These are phyloP conservation scores for Caenorhabditis angaria DNA, from an alignment of 2,888 invertebrate genomes.

Conservation along the genomic window DNA sequence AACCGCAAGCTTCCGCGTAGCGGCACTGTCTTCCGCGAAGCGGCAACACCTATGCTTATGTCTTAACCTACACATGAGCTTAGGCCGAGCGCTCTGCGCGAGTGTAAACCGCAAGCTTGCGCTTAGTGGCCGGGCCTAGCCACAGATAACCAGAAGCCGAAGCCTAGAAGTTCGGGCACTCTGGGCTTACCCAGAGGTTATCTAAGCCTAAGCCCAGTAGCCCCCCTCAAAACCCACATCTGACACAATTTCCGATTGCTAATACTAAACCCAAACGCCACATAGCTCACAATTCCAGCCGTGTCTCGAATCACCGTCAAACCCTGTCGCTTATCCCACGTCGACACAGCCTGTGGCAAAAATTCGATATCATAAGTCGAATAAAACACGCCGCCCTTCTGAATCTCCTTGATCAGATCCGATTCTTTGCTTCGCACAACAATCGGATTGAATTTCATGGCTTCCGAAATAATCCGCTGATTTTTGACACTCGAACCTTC, in stretches of 20 bases:
- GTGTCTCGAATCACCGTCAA: constrained; percentile 54
- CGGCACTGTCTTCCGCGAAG: too few species aligned
- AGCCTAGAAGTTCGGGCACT: too few species aligned
- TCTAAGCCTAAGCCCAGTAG: too few species aligned
- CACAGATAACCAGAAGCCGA: background rate
- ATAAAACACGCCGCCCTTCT: constrained; percentile 55
- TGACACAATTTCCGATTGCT: constrained; percentile 49
- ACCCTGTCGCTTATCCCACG: constrained; percentile 47
- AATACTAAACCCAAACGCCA: constrained; percentile 55
- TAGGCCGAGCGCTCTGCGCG: too few species aligned
- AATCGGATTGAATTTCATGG: constrained; percentile 46
- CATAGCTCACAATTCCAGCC: constrained; percentile 51
- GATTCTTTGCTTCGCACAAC: constrained; percentile 34
- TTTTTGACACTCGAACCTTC: constrained; percentile 52
- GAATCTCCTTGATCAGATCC: constrained; percentile 42
- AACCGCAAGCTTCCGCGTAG: too few species aligned
- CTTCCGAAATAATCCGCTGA: constrained; percentile 34
- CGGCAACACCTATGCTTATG: too few species aligned
- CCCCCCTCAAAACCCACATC: too few species aligned
- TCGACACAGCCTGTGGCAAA: constrained; percentile 45
- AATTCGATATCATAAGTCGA: constrained; percentile 56
- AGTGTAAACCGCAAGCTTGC: background rate
- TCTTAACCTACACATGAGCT: too few species aligned
- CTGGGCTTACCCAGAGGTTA: too few species aligned
- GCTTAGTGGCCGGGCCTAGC: background rate